Evolutionary conservation across 2,888 invertebrate genomes (phyloP), one percentile per base, ranked within the genome.

Genomic region (Pachymerium ferrugineum): DNA sequence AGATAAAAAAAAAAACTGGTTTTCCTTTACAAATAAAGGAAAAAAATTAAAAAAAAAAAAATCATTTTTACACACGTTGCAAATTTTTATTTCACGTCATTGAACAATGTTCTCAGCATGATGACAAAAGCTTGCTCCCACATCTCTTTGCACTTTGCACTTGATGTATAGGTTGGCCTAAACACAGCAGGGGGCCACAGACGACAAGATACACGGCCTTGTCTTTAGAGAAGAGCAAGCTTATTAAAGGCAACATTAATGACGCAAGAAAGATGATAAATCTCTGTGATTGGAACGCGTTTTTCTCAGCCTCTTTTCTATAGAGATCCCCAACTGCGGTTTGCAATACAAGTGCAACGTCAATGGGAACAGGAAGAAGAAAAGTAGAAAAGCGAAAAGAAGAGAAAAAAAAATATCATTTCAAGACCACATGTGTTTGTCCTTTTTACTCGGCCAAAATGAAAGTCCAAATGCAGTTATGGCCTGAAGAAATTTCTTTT

Each of bases 231-330:
- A 54, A 54, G 47, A 54, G 47, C 47, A 54, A 54, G 47, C 47
- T 54, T 54, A 54, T 54, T 54, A 54, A 54, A 54, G 47, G 19
- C 47, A 54, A 54, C 47, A 54, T 54, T 54, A 54, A 54, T 54
- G 47, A 54, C 47, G 16, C 47, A 16, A 54, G 47, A 54, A 19
- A 19, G 47, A 54, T 54, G 47, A 54, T 54, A 54, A 54, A 54
- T 54, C 47, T 54, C 16, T 54, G 47, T 22, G 47, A 54, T 54
- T 54, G 47, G 47, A n/a, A 54, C 47, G 47, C 16, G 19, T 54
- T 54, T 54, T 54, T 54, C 47, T 54, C 47, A 54, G 22, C 47
- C 19, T n/a, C n/a, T 22, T 54, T 54, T 22, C 47, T 54, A 54
- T 22, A 54, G 47, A 3, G 47, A 54, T 54, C 47, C 22, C 47